Conservation (phyloP, 2,888 invertebrate species). For the Romanomermis culicivorax region DNA sequence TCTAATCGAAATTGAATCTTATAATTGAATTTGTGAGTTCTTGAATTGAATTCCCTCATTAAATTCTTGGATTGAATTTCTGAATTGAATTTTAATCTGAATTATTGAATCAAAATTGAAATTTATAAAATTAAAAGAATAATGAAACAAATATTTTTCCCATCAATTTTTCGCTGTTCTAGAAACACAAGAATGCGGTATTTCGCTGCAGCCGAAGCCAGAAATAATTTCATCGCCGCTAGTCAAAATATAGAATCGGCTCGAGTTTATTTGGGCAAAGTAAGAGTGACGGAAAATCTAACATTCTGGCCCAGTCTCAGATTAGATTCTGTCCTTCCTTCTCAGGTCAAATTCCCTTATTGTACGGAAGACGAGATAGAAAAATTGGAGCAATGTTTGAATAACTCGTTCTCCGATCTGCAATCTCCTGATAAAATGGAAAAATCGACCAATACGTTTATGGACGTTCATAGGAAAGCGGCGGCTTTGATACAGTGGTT, state of each 20-base stretch:
- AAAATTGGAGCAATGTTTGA: slow-evolving; percentile 32
- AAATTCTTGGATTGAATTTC: no score
- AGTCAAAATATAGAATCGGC: slow-evolving; percentile 36
- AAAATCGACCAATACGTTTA: slow-evolving; percentile 33
- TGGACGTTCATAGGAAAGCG: slow-evolving; percentile 32
- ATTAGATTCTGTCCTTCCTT: no score
- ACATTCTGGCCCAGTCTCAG: no score
- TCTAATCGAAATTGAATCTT: no score
- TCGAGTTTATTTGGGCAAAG: slow-evolving; percentile 34
- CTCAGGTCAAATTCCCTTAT: slow-evolving; percentile 35
- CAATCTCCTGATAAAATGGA: slow-evolving; percentile 30
- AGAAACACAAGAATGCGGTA: slow-evolving; percentile 32
- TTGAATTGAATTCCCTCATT: no score
- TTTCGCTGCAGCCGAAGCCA: slow-evolving; percentile 34
- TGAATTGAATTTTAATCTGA: no score
- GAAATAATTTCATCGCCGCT: slow-evolving; percentile 37
- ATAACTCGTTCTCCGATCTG: slow-evolving; percentile 36
- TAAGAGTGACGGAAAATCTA: slow-evolving; percentile 10
- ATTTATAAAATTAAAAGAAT: no score
- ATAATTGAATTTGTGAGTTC: no score
- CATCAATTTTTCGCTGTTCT: no score
- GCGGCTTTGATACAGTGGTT: slow-evolving; percentile 37
- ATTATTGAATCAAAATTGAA: no score
- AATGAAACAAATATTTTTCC: no score
- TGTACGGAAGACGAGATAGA: slow-evolving; percentile 34